phyloP scores from a whole-genome alignment of 2,888 invertebrate genomes.

The Diloba caeruleocephala region DNA sequence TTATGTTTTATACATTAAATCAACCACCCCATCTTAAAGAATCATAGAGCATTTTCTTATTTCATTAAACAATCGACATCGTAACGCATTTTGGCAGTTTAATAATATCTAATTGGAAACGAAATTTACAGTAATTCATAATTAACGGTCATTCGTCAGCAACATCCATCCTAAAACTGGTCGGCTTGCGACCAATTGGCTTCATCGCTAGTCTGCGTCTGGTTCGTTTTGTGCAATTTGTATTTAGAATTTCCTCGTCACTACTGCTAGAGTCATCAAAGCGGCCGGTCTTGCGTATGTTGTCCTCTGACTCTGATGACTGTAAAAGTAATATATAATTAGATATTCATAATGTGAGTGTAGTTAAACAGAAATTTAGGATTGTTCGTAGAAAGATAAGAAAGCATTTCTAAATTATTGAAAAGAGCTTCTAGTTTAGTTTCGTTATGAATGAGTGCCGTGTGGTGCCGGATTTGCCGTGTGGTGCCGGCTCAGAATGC shows the following conservation, averaged over 20 bases:
- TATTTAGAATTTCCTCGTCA: slow-evolving; percentile 81
- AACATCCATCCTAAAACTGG: slow-evolving; percentile 80
- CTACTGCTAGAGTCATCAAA: slow-evolving; percentile 81
- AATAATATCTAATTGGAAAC: slow-evolving; percentile 35
- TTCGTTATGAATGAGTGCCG: no score
- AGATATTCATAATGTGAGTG: no score
- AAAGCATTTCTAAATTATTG: no score
- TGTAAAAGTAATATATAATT: slow-evolving; percentile 51
- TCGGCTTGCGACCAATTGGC: slow-evolving; percentile 75
- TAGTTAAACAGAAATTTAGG: no score
- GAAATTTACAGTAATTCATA: slow-evolving; percentile 37
- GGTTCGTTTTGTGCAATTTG: slow-evolving; percentile 68
- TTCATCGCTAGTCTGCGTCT: slow-evolving; percentile 81
- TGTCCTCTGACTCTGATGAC: slow-evolving; percentile 81
- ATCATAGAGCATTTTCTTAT: slow-evolving; percentile 5
- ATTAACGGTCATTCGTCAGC: slow-evolving; percentile 75
- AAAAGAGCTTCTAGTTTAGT: no score
- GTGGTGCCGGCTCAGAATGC: no score
- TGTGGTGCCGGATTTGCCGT: no score
- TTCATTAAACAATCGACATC: slow-evolving; percentile 22
- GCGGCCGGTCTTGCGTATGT: slow-evolving; percentile 71
- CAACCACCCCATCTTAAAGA: slow-evolving; percentile 21
- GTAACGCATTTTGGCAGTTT: slow-evolving; percentile 46
- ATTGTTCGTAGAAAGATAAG: no score
- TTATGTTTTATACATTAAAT: slow-evolving; percentile 26